Conservation (phyloP, 2,888 invertebrate species). For the Scotopteryx bipunctaria region DNA sequence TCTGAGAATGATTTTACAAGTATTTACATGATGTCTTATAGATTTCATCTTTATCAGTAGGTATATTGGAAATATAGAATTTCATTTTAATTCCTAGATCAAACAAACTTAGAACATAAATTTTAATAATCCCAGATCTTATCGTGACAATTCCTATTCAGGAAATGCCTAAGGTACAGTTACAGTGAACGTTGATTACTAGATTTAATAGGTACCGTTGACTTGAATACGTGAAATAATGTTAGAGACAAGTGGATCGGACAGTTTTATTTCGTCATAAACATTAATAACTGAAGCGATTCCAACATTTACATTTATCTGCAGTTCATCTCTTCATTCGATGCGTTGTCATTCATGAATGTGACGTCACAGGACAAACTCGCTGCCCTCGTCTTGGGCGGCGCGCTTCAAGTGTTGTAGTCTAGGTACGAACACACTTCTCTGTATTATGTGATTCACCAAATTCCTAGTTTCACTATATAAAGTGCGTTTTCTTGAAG, state of each 20-base stretch:
- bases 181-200: slow-evolving; percentile 5
- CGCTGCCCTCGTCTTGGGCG: background rate
- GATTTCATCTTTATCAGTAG: too few relatives aligned
- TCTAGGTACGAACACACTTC: background rate
- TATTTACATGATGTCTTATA: slow-evolving; percentile 1
- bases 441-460: background rate
- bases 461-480: background rate
- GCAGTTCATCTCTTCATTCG: slow-evolving; percentile 41
- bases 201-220: slow-evolving; percentile 3
- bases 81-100: too few relatives aligned
- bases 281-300: slow-evolving; percentile 6
- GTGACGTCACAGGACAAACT: background rate
- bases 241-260: slow-evolving; percentile 4
- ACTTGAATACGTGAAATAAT: slow-evolving; percentile 1
- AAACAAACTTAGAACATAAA: too few relatives aligned
- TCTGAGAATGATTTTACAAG: background rate
- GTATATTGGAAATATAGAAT: too few relatives aligned
- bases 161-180: background rate
- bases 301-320: slow-evolving; percentile 34
- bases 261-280: slow-evolving; percentile 13
- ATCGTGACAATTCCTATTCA: background rate
- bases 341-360: background rate
- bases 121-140: background rate
- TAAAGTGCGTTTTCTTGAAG: background rate
- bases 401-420: background rate